Evolutionary conservation across 2,888 invertebrate genomes (phyloP).

Genomic region (Aphidius colemani): DNA sequence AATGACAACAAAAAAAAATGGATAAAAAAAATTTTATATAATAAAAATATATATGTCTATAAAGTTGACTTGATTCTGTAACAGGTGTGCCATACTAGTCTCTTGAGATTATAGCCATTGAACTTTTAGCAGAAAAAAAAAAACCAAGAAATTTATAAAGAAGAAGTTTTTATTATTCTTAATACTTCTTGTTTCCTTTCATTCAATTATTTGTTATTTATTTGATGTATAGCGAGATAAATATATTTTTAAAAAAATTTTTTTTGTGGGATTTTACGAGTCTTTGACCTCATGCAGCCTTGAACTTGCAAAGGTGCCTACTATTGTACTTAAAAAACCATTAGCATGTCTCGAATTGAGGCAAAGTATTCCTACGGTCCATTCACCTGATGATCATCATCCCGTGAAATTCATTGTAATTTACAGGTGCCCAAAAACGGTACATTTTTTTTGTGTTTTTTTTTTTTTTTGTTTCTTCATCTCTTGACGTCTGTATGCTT

Average conservation of each 20-base stretch:
- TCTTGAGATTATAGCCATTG: not conserved
- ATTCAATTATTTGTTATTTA: no score
- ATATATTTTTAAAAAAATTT: no score
- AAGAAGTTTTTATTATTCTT: no score
- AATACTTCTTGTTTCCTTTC: no score
- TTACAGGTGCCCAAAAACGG: slow-evolving; percentile 16
- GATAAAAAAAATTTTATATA: not conserved
- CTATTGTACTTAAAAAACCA: slow-evolving; percentile 24
- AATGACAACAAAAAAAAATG: slow-evolving; percentile 5
- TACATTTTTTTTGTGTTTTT: slow-evolving; percentile 2
- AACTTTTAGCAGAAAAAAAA: no score
- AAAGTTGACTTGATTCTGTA: slow-evolving; percentile 1
- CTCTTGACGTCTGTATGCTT: no score
- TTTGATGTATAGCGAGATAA: no score
- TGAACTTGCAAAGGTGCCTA: not conserved
- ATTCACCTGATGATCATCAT: slow-evolving; percentile 23
- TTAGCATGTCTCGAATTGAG: slow-evolving; percentile 2
- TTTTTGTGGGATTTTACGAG: no score
- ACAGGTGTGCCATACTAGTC: slow-evolving; percentile 10
- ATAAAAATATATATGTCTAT: slow-evolving; percentile 7
- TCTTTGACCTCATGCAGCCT: slow-evolving; percentile 1
- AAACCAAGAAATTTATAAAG: no score
- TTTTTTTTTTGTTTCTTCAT: not conserved
- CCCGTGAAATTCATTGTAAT: slow-evolving; percentile 20
- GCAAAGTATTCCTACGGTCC: slow-evolving; percentile 14